Evolutionary conservation across 2,113 vertebrate species (phyloP).

Genomic region (Nothobranchius furzeri): DNA sequence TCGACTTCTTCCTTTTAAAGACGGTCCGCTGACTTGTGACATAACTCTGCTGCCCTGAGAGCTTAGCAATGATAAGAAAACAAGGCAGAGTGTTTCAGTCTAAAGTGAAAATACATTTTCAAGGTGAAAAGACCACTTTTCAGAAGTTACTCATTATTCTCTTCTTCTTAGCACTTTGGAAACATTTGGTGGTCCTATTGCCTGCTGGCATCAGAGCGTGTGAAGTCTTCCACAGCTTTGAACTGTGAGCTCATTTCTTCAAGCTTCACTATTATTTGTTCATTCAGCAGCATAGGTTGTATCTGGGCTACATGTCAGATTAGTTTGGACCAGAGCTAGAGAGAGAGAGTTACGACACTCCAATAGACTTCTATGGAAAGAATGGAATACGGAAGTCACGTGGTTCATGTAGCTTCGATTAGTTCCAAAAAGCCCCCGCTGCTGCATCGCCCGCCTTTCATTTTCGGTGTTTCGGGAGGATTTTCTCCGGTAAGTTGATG

Average conservation of each 20-base stretch:
- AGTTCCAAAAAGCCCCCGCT: no score
- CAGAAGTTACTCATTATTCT: slow-evolving; percentile 49
- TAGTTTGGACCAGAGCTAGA: neutral
- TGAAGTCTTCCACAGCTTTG: slow-evolving; percentile 49
- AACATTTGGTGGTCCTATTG: slow-evolving; percentile 34
- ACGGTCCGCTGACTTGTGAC: slow-evolving; percentile 11
- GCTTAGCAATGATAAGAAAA: slow-evolving; percentile 16
- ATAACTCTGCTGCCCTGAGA: slow-evolving; percentile 21
- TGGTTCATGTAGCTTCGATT: no score
- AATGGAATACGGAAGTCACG: no score
- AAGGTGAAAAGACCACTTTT: slow-evolving; percentile 31
- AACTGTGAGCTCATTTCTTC: slow-evolving; percentile 25
- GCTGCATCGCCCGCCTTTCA: no score
- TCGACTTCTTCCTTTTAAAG: slow-evolving; percentile 22
- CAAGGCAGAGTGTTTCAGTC: slow-evolving; percentile 19
- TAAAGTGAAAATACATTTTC: slow-evolving; percentile 37
- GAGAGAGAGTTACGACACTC: no score
- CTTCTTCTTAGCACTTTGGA: slow-evolving; percentile 21
- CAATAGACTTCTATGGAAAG: no score
- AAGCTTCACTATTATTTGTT: slow-evolving; percentile 29
- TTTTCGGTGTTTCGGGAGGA: no score
- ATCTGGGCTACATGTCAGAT: slow-evolving; percentile 46
- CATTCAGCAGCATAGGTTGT: slow-evolving; percentile 31
- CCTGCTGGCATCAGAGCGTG: slow-evolving; percentile 36
- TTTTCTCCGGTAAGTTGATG: no score